Percentiles rank a stretch among this genome's conserved stretches.
Evolutionary conservation across 2,888 invertebrate species (phyloP).

Genomic region (Sericinus montela): DNA sequence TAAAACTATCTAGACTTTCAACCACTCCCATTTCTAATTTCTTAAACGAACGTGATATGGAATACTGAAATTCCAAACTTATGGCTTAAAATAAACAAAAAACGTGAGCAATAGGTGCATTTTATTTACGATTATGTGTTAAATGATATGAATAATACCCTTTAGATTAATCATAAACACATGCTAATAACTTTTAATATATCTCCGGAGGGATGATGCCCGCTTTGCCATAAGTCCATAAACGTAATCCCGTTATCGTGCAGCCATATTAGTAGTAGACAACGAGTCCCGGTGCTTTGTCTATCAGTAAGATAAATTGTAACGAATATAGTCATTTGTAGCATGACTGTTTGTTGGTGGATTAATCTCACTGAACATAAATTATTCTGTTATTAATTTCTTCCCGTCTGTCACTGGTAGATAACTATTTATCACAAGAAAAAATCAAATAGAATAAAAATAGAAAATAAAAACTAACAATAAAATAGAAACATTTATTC

Average conservation of each 20-base stretch:
- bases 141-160: background rate
- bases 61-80: no score
- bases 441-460: no score
- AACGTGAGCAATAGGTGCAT: no score
- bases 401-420: no score
- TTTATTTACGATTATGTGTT: background rate
- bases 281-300: slow-evolving; percentile 16
- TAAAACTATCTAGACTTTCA: no score
- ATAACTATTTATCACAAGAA: no score
- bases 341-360: slow-evolving; percentile 13
- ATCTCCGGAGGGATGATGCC: background rate
- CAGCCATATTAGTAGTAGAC: slow-evolving; percentile 19
- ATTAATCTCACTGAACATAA: slow-evolving; percentile 11
- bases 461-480: no score
- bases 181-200: background rate
- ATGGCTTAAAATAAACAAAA: no score
- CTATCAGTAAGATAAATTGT: slow-evolving; percentile 30
- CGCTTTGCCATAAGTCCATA: background rate
- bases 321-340: slow-evolving; percentile 33
- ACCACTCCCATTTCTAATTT: no score
- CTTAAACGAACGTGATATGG: no score
- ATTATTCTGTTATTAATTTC: slow-evolving; percentile 3
- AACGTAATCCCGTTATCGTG: slow-evolving; percentile 6
- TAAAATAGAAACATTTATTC: no score
- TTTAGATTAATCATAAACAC: background rate